Conservation (phyloP, 1,140 invertebrate species). For the Saccostrea echinata region DNA sequence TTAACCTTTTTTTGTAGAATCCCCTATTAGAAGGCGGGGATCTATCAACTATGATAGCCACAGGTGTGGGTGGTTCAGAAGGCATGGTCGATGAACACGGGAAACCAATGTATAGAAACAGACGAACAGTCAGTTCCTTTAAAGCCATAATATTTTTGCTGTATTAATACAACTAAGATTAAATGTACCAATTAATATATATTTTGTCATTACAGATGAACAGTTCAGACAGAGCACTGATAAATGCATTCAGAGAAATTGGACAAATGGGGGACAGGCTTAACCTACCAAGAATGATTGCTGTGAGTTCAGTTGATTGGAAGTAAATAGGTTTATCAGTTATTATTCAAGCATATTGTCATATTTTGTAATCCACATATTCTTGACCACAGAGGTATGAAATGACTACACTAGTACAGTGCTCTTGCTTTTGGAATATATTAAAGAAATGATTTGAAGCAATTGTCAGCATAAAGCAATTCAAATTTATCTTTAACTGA, state of each 20-base stretch:
- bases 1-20: slow-evolving; percentile 85
- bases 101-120: slow-evolving; percentile 94
- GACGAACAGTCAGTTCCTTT: slow-evolving; percentile 85
- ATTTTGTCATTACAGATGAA: slow-evolving; percentile 66
- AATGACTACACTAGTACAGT: background rate
- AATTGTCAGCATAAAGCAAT: no score
- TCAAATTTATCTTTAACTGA: no score
- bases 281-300: slow-evolving; percentile 89
- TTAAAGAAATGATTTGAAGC: no score
- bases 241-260: slow-evolving; percentile 98
- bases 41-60: slow-evolving; percentile 96
- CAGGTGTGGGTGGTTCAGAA: slow-evolving; percentile 88
- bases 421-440: no score
- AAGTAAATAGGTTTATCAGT: background rate
- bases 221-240: slow-evolving; percentile 90
- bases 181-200: background rate
- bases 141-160: background rate
- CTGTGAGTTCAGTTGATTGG: background rate
- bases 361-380: no score
- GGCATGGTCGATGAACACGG: slow-evolving; percentile 92
- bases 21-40: slow-evolving; percentile 96
- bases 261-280: slow-evolving; percentile 98
- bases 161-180: background rate
- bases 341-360: background rate
- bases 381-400: background rate